These are phyloP conservation scores for Orussus abietinus DNA, from an alignment of 1,140 invertebrate genomes.

Conservation along the genomic window DNA sequence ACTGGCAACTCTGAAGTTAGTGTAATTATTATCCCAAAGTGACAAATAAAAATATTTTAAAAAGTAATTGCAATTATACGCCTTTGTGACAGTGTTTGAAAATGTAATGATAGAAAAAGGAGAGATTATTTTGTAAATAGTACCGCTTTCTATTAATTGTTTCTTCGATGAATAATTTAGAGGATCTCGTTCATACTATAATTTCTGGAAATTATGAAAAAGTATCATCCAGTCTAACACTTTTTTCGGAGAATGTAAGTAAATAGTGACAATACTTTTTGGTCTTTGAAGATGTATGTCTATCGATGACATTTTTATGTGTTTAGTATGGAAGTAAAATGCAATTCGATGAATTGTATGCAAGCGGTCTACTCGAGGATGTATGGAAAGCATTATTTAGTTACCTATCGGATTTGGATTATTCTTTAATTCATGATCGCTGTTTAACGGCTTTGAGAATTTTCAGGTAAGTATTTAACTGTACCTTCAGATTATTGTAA, in stretches of 20 bases:
- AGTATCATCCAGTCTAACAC: constrained; percentile 26
- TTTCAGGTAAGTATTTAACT: constrained; percentile 48
- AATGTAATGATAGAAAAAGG: too few relatives aligned
- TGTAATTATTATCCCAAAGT: too few relatives aligned
- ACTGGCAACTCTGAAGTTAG: too few relatives aligned
- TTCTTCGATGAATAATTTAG: constrained; percentile 22
- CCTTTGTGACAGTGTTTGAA: too few relatives aligned
- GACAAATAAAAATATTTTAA: too few relatives aligned
- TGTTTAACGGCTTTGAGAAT: constrained; percentile 58
- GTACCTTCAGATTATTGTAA: neutral
- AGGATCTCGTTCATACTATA: constrained; percentile 26
- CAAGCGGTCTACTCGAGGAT: constrained; percentile 47
- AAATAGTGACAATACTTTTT: constrained; percentile 8
- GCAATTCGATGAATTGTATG: constrained; percentile 53
- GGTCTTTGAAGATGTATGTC: constrained; percentile 2
- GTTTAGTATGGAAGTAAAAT: constrained; percentile 52
- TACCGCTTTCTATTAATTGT: too few relatives aligned
- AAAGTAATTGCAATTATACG: too few relatives aligned
- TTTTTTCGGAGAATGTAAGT: constrained; percentile 38
- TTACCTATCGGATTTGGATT: constrained; percentile 45
- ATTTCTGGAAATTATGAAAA: constrained; percentile 25
- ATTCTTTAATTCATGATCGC: constrained; percentile 42
- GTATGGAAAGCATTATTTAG: constrained; percentile 57
- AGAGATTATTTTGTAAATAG: too few relatives aligned
- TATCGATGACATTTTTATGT: constrained; percentile 20